phyloP scores from a whole-genome alignment of 2,888 invertebrate genomes.

The Colostygia pectinataria region DNA sequence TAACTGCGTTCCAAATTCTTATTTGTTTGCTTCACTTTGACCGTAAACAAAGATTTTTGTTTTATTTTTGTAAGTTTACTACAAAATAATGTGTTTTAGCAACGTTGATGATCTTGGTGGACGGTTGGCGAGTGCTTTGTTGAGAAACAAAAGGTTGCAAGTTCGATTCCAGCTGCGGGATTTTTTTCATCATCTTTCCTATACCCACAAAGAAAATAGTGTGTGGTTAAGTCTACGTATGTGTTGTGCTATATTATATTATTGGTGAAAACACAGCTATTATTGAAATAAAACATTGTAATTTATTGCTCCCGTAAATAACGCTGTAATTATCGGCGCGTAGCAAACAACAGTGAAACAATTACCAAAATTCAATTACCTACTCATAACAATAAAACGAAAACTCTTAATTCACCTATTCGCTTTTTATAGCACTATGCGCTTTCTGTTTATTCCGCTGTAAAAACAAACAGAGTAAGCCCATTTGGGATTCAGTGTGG shows the following conservation, averaged over 20 bases:
- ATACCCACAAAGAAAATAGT: too few species aligned
- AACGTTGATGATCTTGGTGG: too few species aligned
- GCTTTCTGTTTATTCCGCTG: constrained; percentile 14
- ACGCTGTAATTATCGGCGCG: constrained; percentile 5
- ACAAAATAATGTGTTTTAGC: too few species aligned
- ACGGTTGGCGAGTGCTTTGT: too few species aligned
- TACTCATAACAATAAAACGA: constrained; percentile 6
- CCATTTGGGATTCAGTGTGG: constrained; percentile 24
- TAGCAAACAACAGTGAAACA: constrained; percentile 3
- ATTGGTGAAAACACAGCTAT: too few species aligned
- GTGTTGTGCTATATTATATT: too few species aligned
- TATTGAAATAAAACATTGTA: constrained; percentile 1
- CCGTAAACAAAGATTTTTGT: constrained; percentile 72
- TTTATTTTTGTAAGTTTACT: constrained; percentile 9
- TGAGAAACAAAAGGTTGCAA: too few species aligned
- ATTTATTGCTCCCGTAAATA: constrained; percentile 1
- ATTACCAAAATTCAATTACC: constrained; percentile 9
- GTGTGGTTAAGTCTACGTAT: too few species aligned
- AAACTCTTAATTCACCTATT: constrained; percentile 1
- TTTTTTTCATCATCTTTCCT: too few species aligned
- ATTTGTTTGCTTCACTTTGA: constrained; percentile 76
- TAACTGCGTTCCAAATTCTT: constrained; percentile 76
- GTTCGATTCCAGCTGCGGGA: too few species aligned
- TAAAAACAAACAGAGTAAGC: constrained; percentile 18
- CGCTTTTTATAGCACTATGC: constrained; percentile 7